A percentile compares a stretch with the other conserved stretches of the same genome.
Evolutionary conservation across 2,797 vertebrate species (phyloP).

Genomic region (Hybognathus amarus): DNA sequence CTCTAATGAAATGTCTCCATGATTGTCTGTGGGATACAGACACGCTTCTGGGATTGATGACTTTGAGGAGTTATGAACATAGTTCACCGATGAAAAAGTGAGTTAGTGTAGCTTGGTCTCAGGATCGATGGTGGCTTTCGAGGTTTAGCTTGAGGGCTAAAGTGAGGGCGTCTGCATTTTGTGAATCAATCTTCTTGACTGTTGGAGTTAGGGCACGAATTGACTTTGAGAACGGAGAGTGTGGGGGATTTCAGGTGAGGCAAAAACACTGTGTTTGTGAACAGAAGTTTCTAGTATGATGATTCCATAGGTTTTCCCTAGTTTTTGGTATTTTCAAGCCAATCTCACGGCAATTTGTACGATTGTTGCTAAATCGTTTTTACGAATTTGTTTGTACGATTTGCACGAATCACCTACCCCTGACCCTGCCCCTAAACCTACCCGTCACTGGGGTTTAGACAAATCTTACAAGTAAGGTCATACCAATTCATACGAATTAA

Average conservation of each 20-base stretch:
- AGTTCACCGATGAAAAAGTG: constrained; percentile 23
- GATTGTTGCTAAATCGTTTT: no score
- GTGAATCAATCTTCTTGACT: constrained; percentile 36
- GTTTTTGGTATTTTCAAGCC: background rate
- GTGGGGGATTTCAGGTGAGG: constrained; percentile 33
- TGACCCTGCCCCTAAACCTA: no score
- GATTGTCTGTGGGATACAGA: background rate
- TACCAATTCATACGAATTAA: no score
- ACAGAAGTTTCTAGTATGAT: background rate
- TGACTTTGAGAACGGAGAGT: background rate
- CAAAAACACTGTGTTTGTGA: constrained; percentile 25
- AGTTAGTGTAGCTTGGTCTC: background rate
- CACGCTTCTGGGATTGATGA: constrained; percentile 12
- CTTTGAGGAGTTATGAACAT: constrained; percentile 4
- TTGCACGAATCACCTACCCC: no score
- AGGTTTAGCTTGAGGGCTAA: constrained; percentile 23
- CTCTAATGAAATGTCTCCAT: background rate
- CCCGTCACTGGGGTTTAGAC: no score
- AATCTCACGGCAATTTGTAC: no score
- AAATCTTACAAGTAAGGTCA: no score
- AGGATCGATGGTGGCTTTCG: constrained; percentile 11
- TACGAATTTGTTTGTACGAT: no score
- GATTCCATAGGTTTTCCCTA: background rate
- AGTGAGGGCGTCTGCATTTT: background rate
- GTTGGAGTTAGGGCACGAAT: background rate